Conservation (phyloP, 2,797 vertebrate genomes). For the Huso huso region DNA sequence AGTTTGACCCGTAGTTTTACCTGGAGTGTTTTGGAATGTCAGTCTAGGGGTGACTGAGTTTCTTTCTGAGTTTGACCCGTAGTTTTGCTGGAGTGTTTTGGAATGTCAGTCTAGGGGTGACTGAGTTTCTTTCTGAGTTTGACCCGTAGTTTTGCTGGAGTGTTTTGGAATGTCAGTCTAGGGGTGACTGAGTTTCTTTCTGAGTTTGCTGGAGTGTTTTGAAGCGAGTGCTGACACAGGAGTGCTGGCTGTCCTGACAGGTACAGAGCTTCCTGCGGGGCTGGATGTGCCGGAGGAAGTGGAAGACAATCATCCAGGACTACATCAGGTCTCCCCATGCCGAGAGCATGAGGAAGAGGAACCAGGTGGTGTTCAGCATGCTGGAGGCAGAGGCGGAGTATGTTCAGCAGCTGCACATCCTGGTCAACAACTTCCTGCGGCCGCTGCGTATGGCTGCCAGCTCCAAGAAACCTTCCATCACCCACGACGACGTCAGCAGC, state of each 20-base stretch:
- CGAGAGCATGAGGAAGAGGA: slow-evolving; percentile 96
- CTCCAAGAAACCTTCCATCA: slow-evolving; percentile 94
- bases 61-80: too few relatives aligned
- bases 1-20: too few relatives aligned
- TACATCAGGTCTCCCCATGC: slow-evolving; percentile 94
- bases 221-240: too few relatives aligned
- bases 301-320: slow-evolving; percentile 97
- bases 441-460: slow-evolving; percentile 95
- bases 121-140: too few relatives aligned
- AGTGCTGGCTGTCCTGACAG: slow-evolving; percentile 38
- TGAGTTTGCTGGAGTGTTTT: too few relatives aligned
- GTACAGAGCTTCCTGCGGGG: slow-evolving; percentile 95
- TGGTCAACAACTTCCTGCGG: slow-evolving; percentile 94
- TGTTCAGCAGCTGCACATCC: slow-evolving; percentile 92
- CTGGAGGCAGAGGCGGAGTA: slow-evolving; percentile 95
- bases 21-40: too few relatives aligned
- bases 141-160: too few relatives aligned
- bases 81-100: too few relatives aligned
- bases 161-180: too few relatives aligned
- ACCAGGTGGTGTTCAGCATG: slow-evolving; percentile 98
- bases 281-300: slow-evolving; percentile 94
- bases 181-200: too few relatives aligned
- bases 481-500: slow-evolving; percentile 95
- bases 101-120: too few relatives aligned
- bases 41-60: too few relatives aligned